Evolutionary conservation across 2,797 vertebrate genomes (phyloP).

Genomic region (Muscicapa comitata): DNA sequence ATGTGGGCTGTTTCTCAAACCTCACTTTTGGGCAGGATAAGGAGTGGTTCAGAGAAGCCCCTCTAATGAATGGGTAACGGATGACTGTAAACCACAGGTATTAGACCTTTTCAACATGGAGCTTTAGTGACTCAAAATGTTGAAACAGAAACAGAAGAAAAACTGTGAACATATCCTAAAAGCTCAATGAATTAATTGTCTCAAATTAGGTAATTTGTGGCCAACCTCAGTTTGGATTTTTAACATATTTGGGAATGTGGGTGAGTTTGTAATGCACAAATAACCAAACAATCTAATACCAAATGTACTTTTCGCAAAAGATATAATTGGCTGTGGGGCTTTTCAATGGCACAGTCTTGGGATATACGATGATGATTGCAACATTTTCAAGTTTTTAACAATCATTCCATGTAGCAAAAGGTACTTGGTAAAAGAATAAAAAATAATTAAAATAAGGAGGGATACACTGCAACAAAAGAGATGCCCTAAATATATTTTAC

Average conservation of each 20-base stretch:
- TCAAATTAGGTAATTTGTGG: conserved; percentile 55
- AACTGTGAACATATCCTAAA: conserved; percentile 19
- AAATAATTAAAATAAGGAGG: neutral
- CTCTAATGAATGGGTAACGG: conserved; percentile 56
- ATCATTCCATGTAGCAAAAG: neutral
- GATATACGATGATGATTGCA: neutral
- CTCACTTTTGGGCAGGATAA: neutral
- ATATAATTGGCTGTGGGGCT: neutral
- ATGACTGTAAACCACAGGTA: conserved; percentile 47
- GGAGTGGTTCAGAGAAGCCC: conserved; percentile 30
- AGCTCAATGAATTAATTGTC: conserved; percentile 49
- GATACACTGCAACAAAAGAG: neutral
- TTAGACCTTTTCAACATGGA: conserved; percentile 29
- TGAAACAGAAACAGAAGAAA: conserved; percentile 21
- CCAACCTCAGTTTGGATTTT: conserved; percentile 48
- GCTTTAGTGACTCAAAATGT: neutral
- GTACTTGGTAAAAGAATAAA: neutral
- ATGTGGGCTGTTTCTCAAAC: conserved; percentile 1
- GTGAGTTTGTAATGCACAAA: conserved; percentile 11
- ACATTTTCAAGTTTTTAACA: neutral
- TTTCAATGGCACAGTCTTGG: neutral
- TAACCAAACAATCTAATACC: neutral
- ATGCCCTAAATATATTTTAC: neutral
- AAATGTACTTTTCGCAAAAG: neutral
- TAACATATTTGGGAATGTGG: conserved; percentile 10